phyloP scores from a whole-genome alignment of 92 coral and sea anemone genomes.

The Phenganax stokvisi region DNA sequence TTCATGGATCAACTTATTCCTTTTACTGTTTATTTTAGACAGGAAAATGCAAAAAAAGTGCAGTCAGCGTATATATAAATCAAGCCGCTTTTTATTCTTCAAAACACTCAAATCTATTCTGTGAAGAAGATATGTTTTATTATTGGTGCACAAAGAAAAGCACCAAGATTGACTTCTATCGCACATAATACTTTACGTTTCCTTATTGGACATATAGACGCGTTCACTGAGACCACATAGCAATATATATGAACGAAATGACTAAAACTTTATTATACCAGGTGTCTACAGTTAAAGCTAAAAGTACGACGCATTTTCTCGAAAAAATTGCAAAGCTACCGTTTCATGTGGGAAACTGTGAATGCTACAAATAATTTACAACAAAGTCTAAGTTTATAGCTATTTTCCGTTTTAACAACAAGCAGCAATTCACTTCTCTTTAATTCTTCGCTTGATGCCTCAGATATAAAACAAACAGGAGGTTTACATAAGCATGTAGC shows the following conservation, averaged over 20 bases:
- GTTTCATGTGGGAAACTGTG: neutral
- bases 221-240: neutral
- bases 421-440: slow-evolving; percentile 18
- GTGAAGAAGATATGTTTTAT: neutral
- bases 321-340: too few relatives aligned
- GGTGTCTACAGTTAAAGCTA: neutral
- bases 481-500: neutral
- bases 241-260: neutral
- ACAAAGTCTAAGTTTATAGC: neutral
- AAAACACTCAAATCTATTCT: too few relatives aligned
- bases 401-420: neutral
- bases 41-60: too few relatives aligned
- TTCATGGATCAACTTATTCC: too few relatives aligned
- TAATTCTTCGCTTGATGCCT: slow-evolving; percentile 17
- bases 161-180: neutral
- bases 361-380: neutral
- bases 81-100: too few relatives aligned
- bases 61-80: too few relatives aligned
- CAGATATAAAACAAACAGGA: slow-evolving; percentile 26
- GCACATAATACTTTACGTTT: neutral
- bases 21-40: too few relatives aligned
- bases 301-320: neutral
- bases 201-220: neutral
- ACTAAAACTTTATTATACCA: neutral
- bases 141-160: neutral